These are phyloP conservation scores for Natrix natrix DNA, from an alignment of 2,797 vertebrate genomes.

Conservation along the genomic window DNA sequence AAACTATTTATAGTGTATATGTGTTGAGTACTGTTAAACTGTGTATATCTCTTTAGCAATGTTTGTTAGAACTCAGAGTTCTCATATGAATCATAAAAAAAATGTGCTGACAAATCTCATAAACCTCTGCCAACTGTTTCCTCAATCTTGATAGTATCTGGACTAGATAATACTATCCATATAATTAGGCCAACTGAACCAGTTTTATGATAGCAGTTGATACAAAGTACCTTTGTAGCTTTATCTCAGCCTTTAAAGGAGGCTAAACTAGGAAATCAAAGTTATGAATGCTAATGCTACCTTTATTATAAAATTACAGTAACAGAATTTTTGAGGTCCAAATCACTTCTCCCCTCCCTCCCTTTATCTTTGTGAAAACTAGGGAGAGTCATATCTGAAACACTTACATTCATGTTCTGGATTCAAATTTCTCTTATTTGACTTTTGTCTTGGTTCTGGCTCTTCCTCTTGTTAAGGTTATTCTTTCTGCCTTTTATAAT, in stretches of 20 bases:
- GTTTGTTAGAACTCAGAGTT: slow-evolving; percentile 43
- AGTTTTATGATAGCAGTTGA: slow-evolving; percentile 43
- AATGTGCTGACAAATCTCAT: slow-evolving; percentile 30
- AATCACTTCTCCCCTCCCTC: neutral
- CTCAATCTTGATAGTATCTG: slow-evolving; percentile 44
- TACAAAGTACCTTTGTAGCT: slow-evolving; percentile 22
- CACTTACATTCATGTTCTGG: neutral
- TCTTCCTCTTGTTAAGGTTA: neutral
- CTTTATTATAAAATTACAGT: neutral
- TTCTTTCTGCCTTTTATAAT: neutral
- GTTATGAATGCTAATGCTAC: neutral
- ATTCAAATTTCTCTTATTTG: neutral
- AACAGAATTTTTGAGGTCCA: neutral
- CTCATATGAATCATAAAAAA: slow-evolving; percentile 44
- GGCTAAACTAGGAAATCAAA: neutral
- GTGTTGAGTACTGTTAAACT: slow-evolving; percentile 26
- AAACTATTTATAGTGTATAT: slow-evolving; percentile 29
- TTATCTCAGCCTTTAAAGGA: neutral
- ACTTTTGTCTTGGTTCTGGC: neutral
- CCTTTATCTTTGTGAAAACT: neutral
- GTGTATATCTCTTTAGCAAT: slow-evolving; percentile 8
- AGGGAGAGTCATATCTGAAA: neutral
- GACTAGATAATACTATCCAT: slow-evolving; percentile 50
- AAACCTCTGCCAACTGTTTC: slow-evolving; percentile 24
- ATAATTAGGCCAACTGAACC: slow-evolving; percentile 34